These are phyloP conservation scores for Dromas ardeola DNA, from an alignment of 2,113 vertebrate species.

Conservation along the genomic window DNA sequence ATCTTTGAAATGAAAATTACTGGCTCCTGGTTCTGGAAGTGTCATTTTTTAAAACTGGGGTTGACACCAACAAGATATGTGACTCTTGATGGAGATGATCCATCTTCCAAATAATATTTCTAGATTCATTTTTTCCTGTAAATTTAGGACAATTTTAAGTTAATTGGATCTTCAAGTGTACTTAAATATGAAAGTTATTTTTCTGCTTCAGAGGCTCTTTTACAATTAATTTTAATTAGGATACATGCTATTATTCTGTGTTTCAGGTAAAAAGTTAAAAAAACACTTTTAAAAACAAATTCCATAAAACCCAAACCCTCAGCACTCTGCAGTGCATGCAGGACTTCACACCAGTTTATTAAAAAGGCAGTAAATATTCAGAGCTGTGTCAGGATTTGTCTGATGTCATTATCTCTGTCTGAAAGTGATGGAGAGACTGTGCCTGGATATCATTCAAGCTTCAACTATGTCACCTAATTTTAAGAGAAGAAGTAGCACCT, in stretches of 20 bases:
- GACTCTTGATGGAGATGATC: not conserved
- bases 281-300: not conserved
- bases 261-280: not conserved
- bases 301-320: not conserved
- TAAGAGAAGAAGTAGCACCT: not conserved
- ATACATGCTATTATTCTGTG: not conserved
- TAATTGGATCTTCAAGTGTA: not conserved
- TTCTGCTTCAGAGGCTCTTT: not conserved
- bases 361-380: not conserved
- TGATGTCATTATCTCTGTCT: not conserved
- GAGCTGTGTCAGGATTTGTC: not conserved
- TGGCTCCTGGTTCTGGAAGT: not conserved
- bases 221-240: not conserved
- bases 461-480: not conserved
- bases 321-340: not conserved
- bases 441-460: not conserved
- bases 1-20: not conserved
- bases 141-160: not conserved
- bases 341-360: not conserved
- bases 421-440: not conserved
- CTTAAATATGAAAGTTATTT: not conserved
- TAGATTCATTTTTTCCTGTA: not conserved
- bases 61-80: not conserved
- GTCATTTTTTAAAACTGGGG: not conserved
- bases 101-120: not conserved